phyloP scores from a whole-genome alignment of 2,888 invertebrate species.

The Pollenia angustigena region DNA sequence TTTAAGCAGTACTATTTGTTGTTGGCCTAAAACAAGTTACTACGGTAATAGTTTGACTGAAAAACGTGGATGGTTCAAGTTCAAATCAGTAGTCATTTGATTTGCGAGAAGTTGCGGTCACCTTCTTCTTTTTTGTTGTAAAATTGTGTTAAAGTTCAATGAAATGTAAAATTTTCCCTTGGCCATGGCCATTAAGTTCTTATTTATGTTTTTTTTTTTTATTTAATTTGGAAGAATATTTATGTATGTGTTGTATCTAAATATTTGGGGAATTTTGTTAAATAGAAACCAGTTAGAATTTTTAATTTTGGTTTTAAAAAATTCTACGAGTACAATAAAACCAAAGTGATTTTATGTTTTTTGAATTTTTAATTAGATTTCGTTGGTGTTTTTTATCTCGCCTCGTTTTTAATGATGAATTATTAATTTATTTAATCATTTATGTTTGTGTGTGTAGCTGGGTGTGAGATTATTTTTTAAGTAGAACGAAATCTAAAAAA shows the following conservation, averaged over 20 bases:
- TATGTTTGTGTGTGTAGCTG: not conserved
- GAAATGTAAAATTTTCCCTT: constrained; percentile 65
- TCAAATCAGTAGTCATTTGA: constrained; percentile 37
- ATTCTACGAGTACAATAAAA: constrained; percentile 30
- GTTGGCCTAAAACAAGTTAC: constrained; percentile 33
- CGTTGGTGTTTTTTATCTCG: constrained; percentile 22
- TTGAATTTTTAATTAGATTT: not conserved
- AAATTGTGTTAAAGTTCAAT: constrained; percentile 74
- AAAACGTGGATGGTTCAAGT: constrained; percentile 19
- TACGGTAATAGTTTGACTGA: constrained; percentile 11
- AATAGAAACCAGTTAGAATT: constrained; percentile 52
- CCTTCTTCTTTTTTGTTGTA: constrained; percentile 21
- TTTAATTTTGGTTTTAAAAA: constrained; percentile 24
- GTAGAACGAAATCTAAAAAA: not conserved
- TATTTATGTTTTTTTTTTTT: not conserved
- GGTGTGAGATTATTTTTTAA: not conserved
- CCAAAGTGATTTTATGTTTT: constrained; percentile 38
- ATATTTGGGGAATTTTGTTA: constrained; percentile 7
- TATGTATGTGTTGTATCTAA: not conserved
- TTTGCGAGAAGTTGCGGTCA: constrained; percentile 16
- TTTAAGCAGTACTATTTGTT: constrained; percentile 3
- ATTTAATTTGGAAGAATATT: not conserved
- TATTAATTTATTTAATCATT: constrained; percentile 26
- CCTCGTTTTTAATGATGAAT: constrained; percentile 40
- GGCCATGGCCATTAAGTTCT: constrained; percentile 26